Base-by-base conservation (phyloP, 2,797 vertebrate species). In the Morelia viridis region DNA sequence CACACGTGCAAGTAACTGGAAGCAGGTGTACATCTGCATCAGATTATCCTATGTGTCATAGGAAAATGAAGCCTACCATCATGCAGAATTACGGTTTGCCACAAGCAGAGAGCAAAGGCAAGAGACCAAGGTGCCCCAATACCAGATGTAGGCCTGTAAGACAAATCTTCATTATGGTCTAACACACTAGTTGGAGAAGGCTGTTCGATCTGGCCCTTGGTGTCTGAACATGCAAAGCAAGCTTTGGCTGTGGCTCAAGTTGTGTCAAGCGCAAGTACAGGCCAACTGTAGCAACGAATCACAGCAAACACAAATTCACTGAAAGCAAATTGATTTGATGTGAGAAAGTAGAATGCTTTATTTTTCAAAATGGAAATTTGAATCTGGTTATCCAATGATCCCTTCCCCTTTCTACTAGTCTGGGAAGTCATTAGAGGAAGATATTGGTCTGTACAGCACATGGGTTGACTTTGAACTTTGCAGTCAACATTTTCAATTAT, bases 401-500 rank as follows among this genome's bases (percentile, higher is more conserved):
- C 7, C 26, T 50, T 28, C 57, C n/a, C 11, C 88, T 13, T n/a
- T 28, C 35, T 57, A 88, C 85, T 87, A 24, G 28, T 85, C 89
- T 85, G 31, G 17, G 84, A 91, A 93, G 56, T 19, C 92, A 76
- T 61, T 92, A 93, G 87, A 93, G 94, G 93, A 96, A 0, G 10
- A 92, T 53, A 12, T 53, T 62, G 90, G 61, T 0, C 0, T 94
- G 58, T 9, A 68, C 0, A 91, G 24, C 8, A 53, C 46, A 64
- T 87, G 89, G 94, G 61, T 92, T 13, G 0, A 58, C 91, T 92
- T 92, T 94, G 93, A 96, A 95, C 94, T 85, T 15, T 7, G 9
- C 26, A 60, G 89, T 58, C 91, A 95, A 88, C 87, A 93, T 90
- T 88, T 61, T 84, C 22, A 76, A 13, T 53, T 41, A 50, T 90